phyloP scores from a whole-genome alignment of 53 echinoderm and acorn worm species.

The Actinopyga echinites region DNA sequence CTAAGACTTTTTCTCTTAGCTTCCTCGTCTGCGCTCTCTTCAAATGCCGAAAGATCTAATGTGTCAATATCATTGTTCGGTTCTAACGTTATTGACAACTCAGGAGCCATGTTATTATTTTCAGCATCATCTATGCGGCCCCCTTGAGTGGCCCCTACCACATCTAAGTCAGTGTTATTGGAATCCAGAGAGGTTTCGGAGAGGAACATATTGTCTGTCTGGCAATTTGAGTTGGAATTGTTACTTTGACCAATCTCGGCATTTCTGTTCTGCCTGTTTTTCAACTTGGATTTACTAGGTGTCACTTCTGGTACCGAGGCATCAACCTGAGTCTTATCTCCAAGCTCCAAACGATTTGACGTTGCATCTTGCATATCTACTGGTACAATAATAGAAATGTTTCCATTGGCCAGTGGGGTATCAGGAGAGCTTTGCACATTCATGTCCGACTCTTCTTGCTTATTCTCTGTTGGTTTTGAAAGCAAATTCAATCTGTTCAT shows the following conservation, averaged over 20 bases:
- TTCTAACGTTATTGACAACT: background rate
- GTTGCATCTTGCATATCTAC: conserved; percentile 81
- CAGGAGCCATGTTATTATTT: conserved; percentile 16
- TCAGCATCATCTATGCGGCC: conserved; percentile 30
- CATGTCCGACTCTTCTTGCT: conserved; percentile 55
- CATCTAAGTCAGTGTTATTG: conserved; percentile 18
- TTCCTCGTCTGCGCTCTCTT: conserved; percentile 50
- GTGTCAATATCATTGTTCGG: conserved; percentile 40
- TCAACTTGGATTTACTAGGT: conserved; percentile 29
- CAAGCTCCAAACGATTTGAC: conserved; percentile 74
- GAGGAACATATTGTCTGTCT: conserved; percentile 25
- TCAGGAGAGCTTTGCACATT: conserved; percentile 36
- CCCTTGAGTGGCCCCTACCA: background rate
- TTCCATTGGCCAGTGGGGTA: conserved; percentile 62
- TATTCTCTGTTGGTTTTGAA: conserved; percentile 51
- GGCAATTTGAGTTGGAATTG: conserved; percentile 50
- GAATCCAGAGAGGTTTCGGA: conserved; percentile 51
- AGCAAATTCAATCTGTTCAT: conserved; percentile 93
- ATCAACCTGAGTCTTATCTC: background rate
- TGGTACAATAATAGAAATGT: conserved; percentile 72
- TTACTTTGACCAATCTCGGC: background rate
- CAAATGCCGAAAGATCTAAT: conserved; percentile 26
- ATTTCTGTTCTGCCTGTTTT: conserved; percentile 1
- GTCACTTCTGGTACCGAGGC: conserved; percentile 20
- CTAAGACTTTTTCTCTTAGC: conserved; percentile 40